phyloP scores from a whole-genome alignment of 2,888 invertebrate genomes.

The Caenorhabditis sp. region DNA sequence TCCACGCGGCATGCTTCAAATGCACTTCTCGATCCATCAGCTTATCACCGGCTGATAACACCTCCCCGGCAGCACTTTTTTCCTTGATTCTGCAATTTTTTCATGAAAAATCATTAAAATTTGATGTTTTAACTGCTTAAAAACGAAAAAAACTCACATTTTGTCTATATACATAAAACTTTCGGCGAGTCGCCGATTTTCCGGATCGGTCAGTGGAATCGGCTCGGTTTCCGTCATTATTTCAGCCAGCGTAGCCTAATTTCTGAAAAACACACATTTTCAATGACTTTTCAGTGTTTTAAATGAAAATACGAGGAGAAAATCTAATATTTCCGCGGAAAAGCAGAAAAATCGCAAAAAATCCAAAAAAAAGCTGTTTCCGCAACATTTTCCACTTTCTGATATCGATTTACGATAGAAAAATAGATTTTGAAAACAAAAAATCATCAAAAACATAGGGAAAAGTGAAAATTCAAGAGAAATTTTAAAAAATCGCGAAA shows the following conservation, averaged over 20 bases:
- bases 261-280: too few species aligned
- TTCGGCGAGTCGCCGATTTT: not conserved
- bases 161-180: not conserved
- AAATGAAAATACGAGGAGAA: too few species aligned
- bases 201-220: not conserved
- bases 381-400: not conserved
- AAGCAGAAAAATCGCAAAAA: not conserved
- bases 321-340: not conserved
- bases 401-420: not conserved
- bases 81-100: not conserved
- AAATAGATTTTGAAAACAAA: too few species aligned
- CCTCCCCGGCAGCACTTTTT: not conserved
- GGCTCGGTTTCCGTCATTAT: too few species aligned
- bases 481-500: too few species aligned
- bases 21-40: not conserved
- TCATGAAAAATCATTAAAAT: not conserved
- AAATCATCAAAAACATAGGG: too few species aligned
- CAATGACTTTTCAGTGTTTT: too few species aligned
- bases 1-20: slow-evolving; percentile 50
- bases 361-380: not conserved
- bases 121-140: too few species aligned
- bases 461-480: too few species aligned
- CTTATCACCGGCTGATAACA: not conserved
- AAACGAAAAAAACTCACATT: slow-evolving; percentile 6
- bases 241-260: too few species aligned